These are phyloP conservation scores for Oplegnathus fasciatus DNA, from an alignment of 2,113 vertebrate genomes.

Conservation along the genomic window DNA sequence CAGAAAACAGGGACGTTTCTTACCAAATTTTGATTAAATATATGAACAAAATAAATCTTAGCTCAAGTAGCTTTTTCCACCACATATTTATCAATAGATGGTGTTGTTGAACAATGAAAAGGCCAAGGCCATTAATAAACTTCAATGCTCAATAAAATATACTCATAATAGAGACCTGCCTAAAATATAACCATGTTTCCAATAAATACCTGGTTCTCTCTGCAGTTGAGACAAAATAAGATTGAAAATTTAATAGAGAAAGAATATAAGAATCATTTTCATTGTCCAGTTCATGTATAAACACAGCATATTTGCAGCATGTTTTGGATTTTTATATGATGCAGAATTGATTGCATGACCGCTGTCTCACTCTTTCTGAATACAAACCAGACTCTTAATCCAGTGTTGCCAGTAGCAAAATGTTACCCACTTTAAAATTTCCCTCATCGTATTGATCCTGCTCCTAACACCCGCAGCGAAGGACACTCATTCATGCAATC, in stretches of 20 bases:
- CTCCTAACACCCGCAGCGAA: constrained; percentile 10
- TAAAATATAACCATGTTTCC: not conserved
- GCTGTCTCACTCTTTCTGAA: constrained; percentile 22
- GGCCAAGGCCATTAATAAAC: not conserved
- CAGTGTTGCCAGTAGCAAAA: constrained; percentile 60
- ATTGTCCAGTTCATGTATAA: not conserved
- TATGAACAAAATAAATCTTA: too few relatives aligned
- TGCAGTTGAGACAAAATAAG: not conserved
- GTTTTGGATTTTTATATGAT: constrained; percentile 32
- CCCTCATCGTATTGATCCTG: constrained; percentile 50
- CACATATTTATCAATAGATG: not conserved
- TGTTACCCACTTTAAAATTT: constrained; percentile 56
- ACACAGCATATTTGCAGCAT: constrained; percentile 15
- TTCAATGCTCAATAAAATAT: not conserved
- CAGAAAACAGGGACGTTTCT: too few relatives aligned
- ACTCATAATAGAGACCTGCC: not conserved
- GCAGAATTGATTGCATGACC: constrained; percentile 30
- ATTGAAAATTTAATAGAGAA: not conserved
- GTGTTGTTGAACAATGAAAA: not conserved
- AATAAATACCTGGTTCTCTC: not conserved
- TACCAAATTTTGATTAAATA: too few relatives aligned
- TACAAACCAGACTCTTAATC: constrained; percentile 52
- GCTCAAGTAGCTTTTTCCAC: not conserved
- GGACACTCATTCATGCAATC: constrained; percentile 36
- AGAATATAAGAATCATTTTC: not conserved